These are phyloP conservation scores for Fringilla coelebs DNA, from an alignment of 2,797 vertebrate genomes.

Conservation along the genomic window DNA sequence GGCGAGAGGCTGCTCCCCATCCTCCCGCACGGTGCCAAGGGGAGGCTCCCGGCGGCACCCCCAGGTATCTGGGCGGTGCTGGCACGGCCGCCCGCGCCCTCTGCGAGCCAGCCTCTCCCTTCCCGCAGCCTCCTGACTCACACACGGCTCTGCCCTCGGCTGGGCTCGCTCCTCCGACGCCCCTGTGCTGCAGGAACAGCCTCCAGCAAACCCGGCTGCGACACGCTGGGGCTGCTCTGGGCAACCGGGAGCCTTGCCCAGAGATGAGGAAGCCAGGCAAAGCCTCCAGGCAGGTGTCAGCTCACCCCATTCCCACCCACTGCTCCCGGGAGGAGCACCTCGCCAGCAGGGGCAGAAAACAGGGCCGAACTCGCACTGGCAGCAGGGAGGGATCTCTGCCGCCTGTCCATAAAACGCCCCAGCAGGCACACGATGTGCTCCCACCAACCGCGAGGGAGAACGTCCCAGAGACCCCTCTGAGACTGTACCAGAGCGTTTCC, in stretches of 20 bases:
- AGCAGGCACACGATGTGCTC: accelerated
- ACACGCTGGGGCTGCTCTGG: not conserved
- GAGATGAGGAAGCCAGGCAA: not conserved
- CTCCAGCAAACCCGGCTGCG: not conserved
- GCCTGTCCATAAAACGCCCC: not conserved
- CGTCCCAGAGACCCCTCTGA: not conserved
- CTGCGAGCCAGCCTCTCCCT: not conserved
- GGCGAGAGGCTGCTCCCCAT: constrained; percentile 8
- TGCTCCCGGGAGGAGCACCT: accelerated
- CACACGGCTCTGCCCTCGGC: not conserved
- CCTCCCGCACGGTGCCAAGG: not conserved
- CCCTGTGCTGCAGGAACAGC: not conserved
- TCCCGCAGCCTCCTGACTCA: constrained; percentile 31
- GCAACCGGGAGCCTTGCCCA: not conserved
- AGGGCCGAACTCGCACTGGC: not conserved
- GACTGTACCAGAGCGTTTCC: accelerated
- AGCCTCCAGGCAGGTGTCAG: not conserved
- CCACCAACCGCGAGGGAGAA: not conserved
- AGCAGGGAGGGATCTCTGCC: not conserved
- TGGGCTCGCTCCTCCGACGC: not conserved
- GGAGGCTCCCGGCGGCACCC: constrained; percentile 31
- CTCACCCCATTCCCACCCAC: not conserved
- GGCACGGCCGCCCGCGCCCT: not conserved
- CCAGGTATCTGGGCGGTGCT: constrained; percentile 54
- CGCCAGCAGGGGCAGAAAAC: not conserved